phyloP scores from a whole-genome alignment of 2,797 vertebrate genomes.

The Lagodon rhomboides region DNA sequence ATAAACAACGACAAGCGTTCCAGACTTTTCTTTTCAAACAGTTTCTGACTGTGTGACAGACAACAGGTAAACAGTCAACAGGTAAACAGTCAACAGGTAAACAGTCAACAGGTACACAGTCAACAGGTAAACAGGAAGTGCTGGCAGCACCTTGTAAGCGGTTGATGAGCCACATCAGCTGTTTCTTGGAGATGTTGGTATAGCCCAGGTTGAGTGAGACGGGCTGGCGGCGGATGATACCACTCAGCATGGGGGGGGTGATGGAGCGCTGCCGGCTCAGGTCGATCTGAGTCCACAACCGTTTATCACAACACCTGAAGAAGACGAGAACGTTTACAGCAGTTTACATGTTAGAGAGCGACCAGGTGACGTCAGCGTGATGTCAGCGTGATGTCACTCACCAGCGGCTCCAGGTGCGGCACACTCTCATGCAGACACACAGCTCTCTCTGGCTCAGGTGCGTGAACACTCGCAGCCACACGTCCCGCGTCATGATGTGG shows the following conservation, averaged over 20 bases:
- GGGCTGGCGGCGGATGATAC: conserved; percentile 92
- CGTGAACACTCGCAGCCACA: conserved; percentile 92
- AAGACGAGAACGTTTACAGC: background rate
- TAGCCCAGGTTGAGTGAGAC: conserved; percentile 91
- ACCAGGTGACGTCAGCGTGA: no score
- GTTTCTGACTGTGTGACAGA: no score
- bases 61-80: background rate
- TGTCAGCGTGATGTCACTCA: conserved; percentile 71
- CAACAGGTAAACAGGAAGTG: conserved; percentile 12
- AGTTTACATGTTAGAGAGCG: no score
- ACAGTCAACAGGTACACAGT: no score
- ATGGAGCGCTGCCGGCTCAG: conserved; percentile 92
- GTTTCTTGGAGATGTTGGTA: conserved; percentile 96
- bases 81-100: background rate
- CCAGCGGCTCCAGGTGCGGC: conserved; percentile 95
- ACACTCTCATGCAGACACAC: conserved; percentile 94
- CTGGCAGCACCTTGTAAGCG: conserved; percentile 85
- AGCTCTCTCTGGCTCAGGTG: conserved; percentile 91
- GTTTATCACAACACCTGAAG: conserved; percentile 92
- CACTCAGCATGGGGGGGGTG: conserved; percentile 94
- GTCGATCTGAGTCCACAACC: conserved; percentile 93
- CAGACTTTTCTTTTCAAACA: no score
- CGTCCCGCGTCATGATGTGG: conserved; percentile 90
- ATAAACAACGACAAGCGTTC: no score
- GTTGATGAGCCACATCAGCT: conserved; percentile 95